Conservation (phyloP, 2,113 vertebrate genomes). For the Ptychochromis oligacanthus region DNA sequence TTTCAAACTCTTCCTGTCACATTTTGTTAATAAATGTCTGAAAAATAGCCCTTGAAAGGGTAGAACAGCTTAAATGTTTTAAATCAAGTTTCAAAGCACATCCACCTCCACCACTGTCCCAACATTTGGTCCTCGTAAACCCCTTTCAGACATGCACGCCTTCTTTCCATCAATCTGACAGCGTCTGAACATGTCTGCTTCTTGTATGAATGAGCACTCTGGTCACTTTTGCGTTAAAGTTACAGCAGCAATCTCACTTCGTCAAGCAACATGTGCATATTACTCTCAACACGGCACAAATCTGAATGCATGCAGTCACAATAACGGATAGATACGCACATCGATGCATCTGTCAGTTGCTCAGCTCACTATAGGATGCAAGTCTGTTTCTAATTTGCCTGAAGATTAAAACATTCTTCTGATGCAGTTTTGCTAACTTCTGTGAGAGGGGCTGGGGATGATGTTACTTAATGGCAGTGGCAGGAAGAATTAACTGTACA, state of each 20-base stretch:
- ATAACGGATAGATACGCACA: neutral
- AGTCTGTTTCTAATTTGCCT: neutral
- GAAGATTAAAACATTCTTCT: neutral
- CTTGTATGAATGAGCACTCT: neutral
- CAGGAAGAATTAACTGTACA: too few relatives aligned
- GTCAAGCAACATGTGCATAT: neutral
- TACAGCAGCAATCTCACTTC: neutral
- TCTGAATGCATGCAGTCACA: neutral
- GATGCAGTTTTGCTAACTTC: neutral
- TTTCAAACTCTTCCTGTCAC: slow-evolving; percentile 10
- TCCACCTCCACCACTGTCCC: neutral
- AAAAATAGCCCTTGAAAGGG: slow-evolving; percentile 71
- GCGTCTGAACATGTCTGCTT: neutral
- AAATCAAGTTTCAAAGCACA: slow-evolving; percentile 33
- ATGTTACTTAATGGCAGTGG: neutral
- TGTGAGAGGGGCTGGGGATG: neutral
- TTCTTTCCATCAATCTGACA: too few relatives aligned
- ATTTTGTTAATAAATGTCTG: slow-evolving; percentile 36
- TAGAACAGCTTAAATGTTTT: slow-evolving; percentile 34
- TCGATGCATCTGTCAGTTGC: neutral
- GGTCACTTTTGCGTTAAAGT: neutral
- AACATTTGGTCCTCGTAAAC: neutral
- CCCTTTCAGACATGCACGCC: neutral
- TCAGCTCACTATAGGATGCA: neutral
- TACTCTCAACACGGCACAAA: too few relatives aligned